Percentiles rank a stretch among this genome's conserved stretches.
These are phyloP conservation scores for Copidosoma floridanum DNA, from an alignment of 1,140 invertebrate genomes.

Conservation along the genomic window DNA sequence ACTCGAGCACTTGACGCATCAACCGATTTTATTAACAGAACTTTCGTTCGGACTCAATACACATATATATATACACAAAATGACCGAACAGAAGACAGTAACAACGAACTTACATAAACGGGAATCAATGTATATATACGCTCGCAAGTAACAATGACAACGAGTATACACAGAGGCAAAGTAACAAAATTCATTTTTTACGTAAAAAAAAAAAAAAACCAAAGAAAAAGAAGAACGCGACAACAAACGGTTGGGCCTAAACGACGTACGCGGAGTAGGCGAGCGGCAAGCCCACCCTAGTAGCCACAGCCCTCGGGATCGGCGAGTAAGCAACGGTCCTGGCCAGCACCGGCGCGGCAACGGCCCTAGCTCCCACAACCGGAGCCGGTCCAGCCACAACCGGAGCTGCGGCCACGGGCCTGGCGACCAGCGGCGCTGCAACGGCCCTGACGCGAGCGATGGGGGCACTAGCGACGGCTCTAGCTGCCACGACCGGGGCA, in stretches of 20 bases:
- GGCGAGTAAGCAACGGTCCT: constrained; percentile 8
- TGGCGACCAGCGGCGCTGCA: constrained; percentile 13
- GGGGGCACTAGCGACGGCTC: constrained; percentile 6
- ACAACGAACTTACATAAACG: too few species aligned
- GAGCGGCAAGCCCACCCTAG: constrained; percentile 31
- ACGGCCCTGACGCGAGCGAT: constrained; percentile 21
- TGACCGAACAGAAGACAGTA: too few species aligned
- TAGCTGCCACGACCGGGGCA: constrained; percentile 14
- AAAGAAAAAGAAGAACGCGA: too few species aligned
- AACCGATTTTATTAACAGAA: constrained; percentile 24
- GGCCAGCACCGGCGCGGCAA: constrained; percentile 24
- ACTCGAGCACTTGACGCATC: background rate
- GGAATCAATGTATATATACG: too few species aligned
- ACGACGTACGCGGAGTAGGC: constrained; percentile 16
- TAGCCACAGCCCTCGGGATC: constrained; percentile 35
- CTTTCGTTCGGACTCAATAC: background rate
- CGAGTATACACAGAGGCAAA: too few species aligned
- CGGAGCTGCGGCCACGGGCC: constrained; percentile 28
- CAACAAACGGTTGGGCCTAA: background rate
- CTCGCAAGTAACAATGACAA: too few species aligned
- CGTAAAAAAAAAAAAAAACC: too few species aligned
- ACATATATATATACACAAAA: background rate
- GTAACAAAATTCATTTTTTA: too few species aligned
- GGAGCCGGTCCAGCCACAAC: constrained; percentile 23
- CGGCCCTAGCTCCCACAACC: constrained; percentile 21